These are phyloP conservation scores for Puntigrus tetrazona DNA, from an alignment of 2,113 vertebrate genomes.

Conservation along the genomic window DNA sequence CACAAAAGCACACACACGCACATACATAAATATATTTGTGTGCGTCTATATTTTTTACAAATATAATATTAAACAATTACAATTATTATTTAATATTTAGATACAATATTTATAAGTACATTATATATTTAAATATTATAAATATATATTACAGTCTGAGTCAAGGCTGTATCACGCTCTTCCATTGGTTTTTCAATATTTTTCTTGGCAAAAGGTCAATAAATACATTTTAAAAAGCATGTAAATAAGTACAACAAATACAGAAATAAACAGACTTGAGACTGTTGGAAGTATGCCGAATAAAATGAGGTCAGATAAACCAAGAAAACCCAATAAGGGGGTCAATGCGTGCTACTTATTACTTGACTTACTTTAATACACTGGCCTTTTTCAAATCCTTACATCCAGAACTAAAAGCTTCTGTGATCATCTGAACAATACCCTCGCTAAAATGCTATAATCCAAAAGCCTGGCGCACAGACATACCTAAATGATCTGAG, in stretches of 20 bases:
- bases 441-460: not conserved
- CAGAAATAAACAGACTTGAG: not conserved
- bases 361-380: not conserved
- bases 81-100: too few species aligned
- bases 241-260: not conserved
- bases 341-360: not conserved
- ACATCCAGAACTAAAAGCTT: not conserved
- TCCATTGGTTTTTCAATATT: not conserved
- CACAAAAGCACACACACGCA: too few species aligned
- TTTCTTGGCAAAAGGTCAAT: not conserved
- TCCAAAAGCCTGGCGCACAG: constrained; percentile 14
- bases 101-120: too few species aligned
- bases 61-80: too few species aligned
- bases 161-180: too few species aligned
- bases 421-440: constrained; percentile 3
- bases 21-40: too few species aligned
- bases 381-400: constrained; percentile 12
- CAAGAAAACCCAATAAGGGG: not conserved
- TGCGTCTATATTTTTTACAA: too few species aligned
- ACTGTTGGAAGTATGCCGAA: not conserved
- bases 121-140: too few species aligned
- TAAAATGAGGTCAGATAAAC: not conserved
- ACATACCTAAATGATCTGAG: constrained; percentile 1
- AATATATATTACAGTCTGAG: too few species aligned
- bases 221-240: not conserved